Evolutionary conservation across 2,797 vertebrate species (phyloP), one percentile per base, ranked within the genome.

Genomic region (Erpetoichthys calabaricus): DNA sequence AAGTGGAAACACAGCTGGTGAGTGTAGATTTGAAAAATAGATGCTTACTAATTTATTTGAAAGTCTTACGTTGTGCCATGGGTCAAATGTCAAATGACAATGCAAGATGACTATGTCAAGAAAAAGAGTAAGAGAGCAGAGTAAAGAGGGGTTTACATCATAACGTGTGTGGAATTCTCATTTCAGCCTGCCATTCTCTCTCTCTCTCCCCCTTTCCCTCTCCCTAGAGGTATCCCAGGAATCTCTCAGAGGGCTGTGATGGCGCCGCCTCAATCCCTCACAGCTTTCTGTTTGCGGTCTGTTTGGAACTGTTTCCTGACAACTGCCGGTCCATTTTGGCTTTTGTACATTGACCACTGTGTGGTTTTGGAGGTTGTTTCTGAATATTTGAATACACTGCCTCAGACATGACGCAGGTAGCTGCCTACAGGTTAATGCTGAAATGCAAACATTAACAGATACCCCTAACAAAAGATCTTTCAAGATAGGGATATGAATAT

Each of bases 251-350:
- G 70, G 69, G 76, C 76, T 81, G 71, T 65, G 72, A 75, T 60
- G 73, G 74, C 69, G 56, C 79, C 76, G 73, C 62, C 68, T 68
- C 78, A 78, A 45, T 81, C 75, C 76, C 63, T 64, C 57, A 79
- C 83, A 81, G 75, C 78, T 75, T 78, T 76, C 64, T 85, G 75
- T 84, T 84, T 83, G 75, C 74, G 69, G 73, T 69, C 65, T 79
- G 76, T 81, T 81, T 82, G 68, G 74, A 74, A 73, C 76, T 44
- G 62, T 80, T 78, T 84, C 82, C 69, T 80, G 79, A 87, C 78
- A 83, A 80, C 83, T 83, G 52, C 42, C 51, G 60, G 52, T 57
- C 63, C 60, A 59, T 43, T 56, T 56, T 45, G 9, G 46, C 56
- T 67, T 67, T 56, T 67, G 44, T 56, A 68, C 5, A 59, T 61